Percentiles rank a stretch among this genome's conserved stretches.
Evolutionary conservation across 2,797 vertebrate genomes (phyloP).

Genomic region (Cygnus olor): DNA sequence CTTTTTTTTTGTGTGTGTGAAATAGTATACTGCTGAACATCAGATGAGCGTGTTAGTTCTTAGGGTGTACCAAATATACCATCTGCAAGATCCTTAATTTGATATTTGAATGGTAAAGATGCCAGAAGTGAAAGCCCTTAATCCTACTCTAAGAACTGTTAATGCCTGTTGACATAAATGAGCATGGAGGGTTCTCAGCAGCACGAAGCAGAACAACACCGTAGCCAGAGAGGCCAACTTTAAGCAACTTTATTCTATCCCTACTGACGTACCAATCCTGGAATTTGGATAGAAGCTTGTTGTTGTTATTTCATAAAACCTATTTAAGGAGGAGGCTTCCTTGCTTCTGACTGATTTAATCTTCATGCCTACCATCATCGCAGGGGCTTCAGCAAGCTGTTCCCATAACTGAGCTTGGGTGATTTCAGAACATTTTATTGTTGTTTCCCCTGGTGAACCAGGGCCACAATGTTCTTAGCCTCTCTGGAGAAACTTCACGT

Average conservation of each 20-base stretch:
- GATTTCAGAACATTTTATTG: slow-evolving; percentile 11
- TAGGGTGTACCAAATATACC: neutral
- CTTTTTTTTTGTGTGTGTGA: too few species aligned
- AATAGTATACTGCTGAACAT: neutral
- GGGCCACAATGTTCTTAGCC: neutral
- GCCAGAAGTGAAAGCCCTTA: neutral
- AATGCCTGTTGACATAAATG: slow-evolving; percentile 10
- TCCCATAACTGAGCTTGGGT: slow-evolving; percentile 1
- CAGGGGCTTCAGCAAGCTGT: neutral
- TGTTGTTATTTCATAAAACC: neutral
- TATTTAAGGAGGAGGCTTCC: neutral
- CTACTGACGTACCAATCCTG: neutral
- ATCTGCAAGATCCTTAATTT: neutral
- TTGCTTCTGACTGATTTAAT: slow-evolving; percentile 5
- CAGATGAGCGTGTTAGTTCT: neutral
- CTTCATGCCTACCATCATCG: neutral
- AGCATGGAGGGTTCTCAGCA: neutral
- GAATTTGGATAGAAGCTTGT: neutral
- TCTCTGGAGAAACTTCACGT: neutral
- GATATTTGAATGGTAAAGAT: neutral
- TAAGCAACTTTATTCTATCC: neutral
- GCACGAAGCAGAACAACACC: neutral
- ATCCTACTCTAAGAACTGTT: neutral
- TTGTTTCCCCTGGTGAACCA: neutral
- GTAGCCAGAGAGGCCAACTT: neutral